A percentile compares a stretch with the other conserved stretches of the same genome.
phyloP scores from a whole-genome alignment of 2,888 invertebrate species.

The Rhopalosiphum nymphaeae region DNA sequence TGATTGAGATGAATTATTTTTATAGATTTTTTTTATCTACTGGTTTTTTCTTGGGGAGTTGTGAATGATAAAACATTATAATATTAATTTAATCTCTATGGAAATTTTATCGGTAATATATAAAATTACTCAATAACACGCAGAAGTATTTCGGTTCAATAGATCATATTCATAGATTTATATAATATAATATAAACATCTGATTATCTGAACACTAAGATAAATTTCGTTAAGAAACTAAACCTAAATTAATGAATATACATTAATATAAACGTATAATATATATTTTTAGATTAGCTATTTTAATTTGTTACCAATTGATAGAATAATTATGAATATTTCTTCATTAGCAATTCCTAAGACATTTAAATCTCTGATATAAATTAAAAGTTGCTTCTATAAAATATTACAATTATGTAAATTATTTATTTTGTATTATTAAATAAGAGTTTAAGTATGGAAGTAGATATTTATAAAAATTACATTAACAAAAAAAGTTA shows the following conservation, averaged over 20 bases:
- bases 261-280: not conserved
- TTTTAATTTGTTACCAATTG: not conserved
- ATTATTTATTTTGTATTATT: not conserved
- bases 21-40: not conserved
- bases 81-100: not conserved
- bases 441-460: not conserved
- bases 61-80: not conserved
- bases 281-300: not conserved
- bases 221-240: not conserved
- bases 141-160: not conserved
- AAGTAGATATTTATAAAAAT: not conserved
- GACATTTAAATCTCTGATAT: not conserved
- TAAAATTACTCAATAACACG: not conserved
- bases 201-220: not conserved
- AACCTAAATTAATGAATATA: not conserved
- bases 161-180: not conserved
- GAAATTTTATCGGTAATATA: not conserved
- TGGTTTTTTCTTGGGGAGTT: not conserved
- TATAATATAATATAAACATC: not conserved
- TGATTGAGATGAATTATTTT: not conserved
- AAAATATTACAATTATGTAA: not conserved
- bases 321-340: not conserved
- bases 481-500: not conserved
- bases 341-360: not conserved
- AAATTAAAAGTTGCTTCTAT: not conserved